Conservation (phyloP, 1,140 invertebrate species). For the Diachasmimorpha longicaudata region DNA sequence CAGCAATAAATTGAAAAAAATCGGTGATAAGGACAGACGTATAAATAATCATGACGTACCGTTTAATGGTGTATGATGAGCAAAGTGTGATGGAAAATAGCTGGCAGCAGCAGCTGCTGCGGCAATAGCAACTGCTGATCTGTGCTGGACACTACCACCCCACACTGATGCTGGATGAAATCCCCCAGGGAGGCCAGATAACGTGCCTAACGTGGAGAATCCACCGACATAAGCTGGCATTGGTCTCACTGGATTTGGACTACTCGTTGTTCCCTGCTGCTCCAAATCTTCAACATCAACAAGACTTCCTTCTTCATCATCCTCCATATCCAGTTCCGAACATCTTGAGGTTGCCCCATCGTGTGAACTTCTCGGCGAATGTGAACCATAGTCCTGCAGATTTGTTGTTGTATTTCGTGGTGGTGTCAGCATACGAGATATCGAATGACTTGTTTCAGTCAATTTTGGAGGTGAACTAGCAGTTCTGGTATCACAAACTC, state of each 20-base stretch:
- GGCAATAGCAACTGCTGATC: conserved; percentile 35
- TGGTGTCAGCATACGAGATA: conserved; percentile 6
- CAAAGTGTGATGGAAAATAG: conserved; percentile 54
- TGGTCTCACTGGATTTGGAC: conserved; percentile 50
- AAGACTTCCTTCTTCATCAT: conserved; percentile 50
- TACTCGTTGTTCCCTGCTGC: conserved; percentile 31
- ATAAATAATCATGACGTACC: conserved; percentile 36
- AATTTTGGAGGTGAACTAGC: conserved; percentile 14
- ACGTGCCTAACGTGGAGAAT: conserved; percentile 45
- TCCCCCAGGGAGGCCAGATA: conserved; percentile 41
- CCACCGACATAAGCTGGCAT: conserved; percentile 54
- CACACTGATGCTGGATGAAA: conserved; percentile 50
- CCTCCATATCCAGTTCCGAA: conserved; percentile 50
- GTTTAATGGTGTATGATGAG: conserved; percentile 52
- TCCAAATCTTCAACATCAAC: conserved; percentile 57
- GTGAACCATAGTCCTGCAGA: conserved; percentile 24
- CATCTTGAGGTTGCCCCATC: conserved; percentile 45
- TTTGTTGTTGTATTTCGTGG: conserved; percentile 21
- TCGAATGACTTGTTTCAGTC: conserved; percentile 19
- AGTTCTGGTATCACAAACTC: conserved; percentile 13
- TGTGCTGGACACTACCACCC: conserved; percentile 41
- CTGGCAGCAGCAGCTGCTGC: conserved; percentile 46
- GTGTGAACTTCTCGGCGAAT: conserved; percentile 47
- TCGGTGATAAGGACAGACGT: too few relatives aligned
- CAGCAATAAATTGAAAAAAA: too few relatives aligned